A percentile compares a stretch with the other conserved stretches of the same genome.
phyloP scores from a whole-genome alignment of 2,113 vertebrate genomes.

The Ardeotis arabs region DNA sequence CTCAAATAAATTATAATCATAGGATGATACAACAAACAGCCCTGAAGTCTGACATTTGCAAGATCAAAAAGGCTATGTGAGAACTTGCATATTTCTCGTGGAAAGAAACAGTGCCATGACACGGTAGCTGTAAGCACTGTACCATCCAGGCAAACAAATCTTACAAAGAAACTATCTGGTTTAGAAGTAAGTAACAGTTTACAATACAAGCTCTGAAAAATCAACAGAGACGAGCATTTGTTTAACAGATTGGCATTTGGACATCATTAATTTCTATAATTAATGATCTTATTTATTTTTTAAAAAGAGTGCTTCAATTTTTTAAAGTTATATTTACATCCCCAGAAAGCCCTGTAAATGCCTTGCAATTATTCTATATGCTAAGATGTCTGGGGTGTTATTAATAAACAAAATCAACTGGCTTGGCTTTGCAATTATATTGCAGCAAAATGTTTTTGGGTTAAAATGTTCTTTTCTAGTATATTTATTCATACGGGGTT shows the following conservation, averaged over 20 bases:
- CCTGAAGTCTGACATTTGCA: background rate
- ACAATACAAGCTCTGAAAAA: background rate
- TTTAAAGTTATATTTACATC: background rate
- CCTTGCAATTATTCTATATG: background rate
- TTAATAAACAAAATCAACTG: background rate
- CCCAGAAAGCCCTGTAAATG: background rate
- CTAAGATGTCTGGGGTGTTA: background rate
- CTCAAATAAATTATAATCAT: background rate
- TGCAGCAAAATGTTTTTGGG: background rate
- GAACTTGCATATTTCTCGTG: background rate
- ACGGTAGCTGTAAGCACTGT: background rate
- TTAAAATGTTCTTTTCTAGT: background rate
- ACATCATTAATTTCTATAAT: background rate
- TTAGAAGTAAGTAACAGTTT: background rate
- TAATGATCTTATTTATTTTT: background rate
- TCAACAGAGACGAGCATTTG: background rate
- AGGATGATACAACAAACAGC: background rate
- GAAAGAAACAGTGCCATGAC: background rate
- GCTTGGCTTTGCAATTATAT: background rate
- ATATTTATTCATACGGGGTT: background rate
- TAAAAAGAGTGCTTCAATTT: background rate
- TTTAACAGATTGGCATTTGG: background rate
- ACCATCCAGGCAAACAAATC: background rate
- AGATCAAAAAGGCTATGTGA: constrained; percentile 2
- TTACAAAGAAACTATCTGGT: background rate